A percentile compares a stretch with the other conserved stretches of the same genome.
Conservation (phyloP, 1,140 invertebrate species). For the Acromyrmex heyeri region DNA sequence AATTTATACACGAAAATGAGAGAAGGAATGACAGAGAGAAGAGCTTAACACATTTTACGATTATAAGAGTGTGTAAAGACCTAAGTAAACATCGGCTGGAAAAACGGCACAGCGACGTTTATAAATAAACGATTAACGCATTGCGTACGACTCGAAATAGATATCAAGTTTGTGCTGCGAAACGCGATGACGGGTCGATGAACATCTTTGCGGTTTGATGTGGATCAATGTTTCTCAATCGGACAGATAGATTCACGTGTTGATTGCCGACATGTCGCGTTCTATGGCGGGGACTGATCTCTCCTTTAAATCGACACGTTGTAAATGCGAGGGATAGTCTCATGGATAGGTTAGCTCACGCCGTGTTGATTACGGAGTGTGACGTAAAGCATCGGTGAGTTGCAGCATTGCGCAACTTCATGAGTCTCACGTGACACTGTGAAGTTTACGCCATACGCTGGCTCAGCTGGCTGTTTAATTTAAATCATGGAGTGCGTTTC, state of each 20-base stretch:
- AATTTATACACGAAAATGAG: constrained; percentile 41
- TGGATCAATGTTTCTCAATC: constrained; percentile 10
- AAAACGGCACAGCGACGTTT: constrained; percentile 79
- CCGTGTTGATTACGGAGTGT: neutral
- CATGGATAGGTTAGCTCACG: no score
- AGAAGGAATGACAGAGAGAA: neutral
- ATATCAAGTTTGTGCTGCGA: constrained; percentile 69
- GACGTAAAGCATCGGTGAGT: neutral
- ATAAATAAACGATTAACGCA: constrained; percentile 86
- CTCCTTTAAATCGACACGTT: constrained; percentile 5
- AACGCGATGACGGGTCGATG: constrained; percentile 5
- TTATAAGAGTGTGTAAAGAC: neutral
- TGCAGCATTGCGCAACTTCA: no score
- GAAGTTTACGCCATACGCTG: no score
- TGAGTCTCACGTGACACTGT: no score
- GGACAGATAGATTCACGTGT: neutral
- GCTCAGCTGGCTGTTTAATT: no score
- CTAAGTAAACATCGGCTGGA: constrained; percentile 56
- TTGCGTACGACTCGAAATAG: constrained; percentile 82
- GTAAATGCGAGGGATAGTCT: neutral
- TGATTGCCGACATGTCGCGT: constrained; percentile 9
- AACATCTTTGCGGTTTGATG: constrained; percentile 6
- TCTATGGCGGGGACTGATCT: neutral
- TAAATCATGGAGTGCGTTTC: no score
- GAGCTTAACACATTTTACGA: constrained; percentile 50